Evolutionary conservation across 2,113 vertebrate genomes (phyloP).

Genomic region (Sclerurus mexicanus): DNA sequence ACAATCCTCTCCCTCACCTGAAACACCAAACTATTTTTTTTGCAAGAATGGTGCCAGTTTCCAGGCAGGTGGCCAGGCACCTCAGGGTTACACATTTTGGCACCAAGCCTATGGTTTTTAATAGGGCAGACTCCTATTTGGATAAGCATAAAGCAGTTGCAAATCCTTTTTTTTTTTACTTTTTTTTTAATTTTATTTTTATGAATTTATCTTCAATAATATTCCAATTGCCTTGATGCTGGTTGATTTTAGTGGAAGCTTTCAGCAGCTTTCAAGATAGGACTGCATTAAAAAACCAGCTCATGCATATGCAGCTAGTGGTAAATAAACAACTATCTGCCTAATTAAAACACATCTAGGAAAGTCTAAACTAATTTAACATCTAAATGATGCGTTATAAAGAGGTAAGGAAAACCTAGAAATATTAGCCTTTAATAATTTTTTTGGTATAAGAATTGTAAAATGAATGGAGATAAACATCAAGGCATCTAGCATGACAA

Average conservation of each 20-base stretch:
- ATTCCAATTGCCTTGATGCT: background rate
- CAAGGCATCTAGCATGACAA: background rate
- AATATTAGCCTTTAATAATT: background rate
- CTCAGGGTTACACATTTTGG: background rate
- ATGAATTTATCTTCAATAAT: background rate
- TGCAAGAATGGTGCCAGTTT: background rate
- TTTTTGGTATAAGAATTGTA: background rate
- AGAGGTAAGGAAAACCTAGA: background rate
- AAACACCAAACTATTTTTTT: background rate
- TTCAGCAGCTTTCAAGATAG: background rate
- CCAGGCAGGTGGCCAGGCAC: background rate
- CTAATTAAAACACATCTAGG: conserved; percentile 24
- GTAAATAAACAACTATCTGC: conserved; percentile 30
- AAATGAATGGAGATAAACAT: background rate
- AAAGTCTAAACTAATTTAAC: conserved; percentile 34
- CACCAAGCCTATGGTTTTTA: background rate
- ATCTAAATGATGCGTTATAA: conserved; percentile 1
- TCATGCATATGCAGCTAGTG: conserved; percentile 17
- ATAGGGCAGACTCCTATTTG: background rate
- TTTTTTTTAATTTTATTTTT: background rate
- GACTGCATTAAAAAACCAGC: background rate
- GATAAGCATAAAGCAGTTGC: background rate
- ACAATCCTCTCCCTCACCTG: background rate
- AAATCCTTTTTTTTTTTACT: background rate
- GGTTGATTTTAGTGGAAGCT: background rate